Base-by-base conservation (phyloP, 2,113 vertebrate genomes). In the Struthio camelus region DNA sequence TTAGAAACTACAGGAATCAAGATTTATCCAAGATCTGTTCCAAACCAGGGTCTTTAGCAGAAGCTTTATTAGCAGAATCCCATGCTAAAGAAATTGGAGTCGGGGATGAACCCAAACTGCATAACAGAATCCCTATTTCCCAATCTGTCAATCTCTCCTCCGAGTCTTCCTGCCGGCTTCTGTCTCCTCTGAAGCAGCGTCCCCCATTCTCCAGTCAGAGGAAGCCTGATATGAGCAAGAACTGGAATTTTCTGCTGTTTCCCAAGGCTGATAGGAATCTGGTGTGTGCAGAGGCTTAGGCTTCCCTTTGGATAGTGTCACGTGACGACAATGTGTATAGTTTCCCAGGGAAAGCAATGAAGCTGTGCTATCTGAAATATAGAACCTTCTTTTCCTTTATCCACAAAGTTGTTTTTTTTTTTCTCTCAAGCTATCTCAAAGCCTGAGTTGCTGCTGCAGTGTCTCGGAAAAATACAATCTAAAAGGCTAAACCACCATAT, bases 311-410 rank as follows among this genome's bases (percentile, higher is more conserved):
- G 19, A 36, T 28, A 7, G 13, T 38, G 36, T 14, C 28, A 18
- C 34, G n/a, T n/a, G n/a, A n/a, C n/a, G n/a, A n/a, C n/a, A 58
- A 22, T 3, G 8, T n/a, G 1, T 16, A 14, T 59, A 0, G 14
- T 61, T 53, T 67, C 38, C 38, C 44, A 53, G 17, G 12, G 67
- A 46, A 66, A 24, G 58, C 46, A n/a, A 27, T 3, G 4, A 32
- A 65, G 36, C 3, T 75, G 32, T 25, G 12, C 23, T 40, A 18
- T 24, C 44, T 59, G 11, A 40, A 61, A 80, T 30, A 20, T 0
- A 75, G 18, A 75, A 22, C 6, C 22, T 27, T 42, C 19, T 72
- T 72, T 50, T 27, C 19, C 25, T 61, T 61, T 40, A 32, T 3
- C 46, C 44, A 22, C 24, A 42, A 53, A 46, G 53, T 16, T 27